Conservation (phyloP, 2,113 vertebrate genomes). For the Plotosus lineatus region DNA sequence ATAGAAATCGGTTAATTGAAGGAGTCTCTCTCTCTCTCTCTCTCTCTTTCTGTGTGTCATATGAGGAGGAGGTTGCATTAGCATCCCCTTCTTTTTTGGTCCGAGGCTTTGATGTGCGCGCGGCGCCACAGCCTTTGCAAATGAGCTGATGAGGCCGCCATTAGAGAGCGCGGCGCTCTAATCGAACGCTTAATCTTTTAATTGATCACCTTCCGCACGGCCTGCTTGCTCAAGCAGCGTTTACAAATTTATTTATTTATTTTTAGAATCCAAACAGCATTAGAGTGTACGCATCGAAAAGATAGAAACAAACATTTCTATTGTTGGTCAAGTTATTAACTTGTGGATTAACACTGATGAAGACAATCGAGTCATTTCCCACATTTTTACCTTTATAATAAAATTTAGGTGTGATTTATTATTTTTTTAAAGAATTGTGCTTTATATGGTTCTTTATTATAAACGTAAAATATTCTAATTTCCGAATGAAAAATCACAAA, state of each 20-base stretch:
- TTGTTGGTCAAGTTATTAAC: not conserved
- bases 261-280: conserved; percentile 68
- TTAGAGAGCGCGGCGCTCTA: conserved; percentile 84
- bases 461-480: not conserved
- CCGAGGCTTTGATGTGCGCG: conserved; percentile 91
- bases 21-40: conserved; percentile 90
- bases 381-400: too few relatives aligned
- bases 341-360: not conserved
- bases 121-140: conserved; percentile 85
- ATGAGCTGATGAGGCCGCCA: conserved; percentile 97
- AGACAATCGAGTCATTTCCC: not conserved
- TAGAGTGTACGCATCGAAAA: conserved; percentile 24
- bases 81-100: conserved; percentile 82
- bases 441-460: not conserved
- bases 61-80: conserved; percentile 96
- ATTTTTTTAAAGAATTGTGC: not conserved
- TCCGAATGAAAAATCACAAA: too few relatives aligned
- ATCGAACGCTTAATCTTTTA: conserved; percentile 98
- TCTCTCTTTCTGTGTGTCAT: not conserved
- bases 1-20: conserved; percentile 99
- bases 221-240: conserved; percentile 65
- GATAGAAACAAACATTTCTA: not conserved
- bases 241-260: conserved; percentile 27
- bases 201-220: conserved; percentile 90
- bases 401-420: too few relatives aligned